Percentiles rank a stretch among this genome's conserved stretches.
phyloP scores from a whole-genome alignment of 1,140 invertebrate genomes.

The Battus philenor region DNA sequence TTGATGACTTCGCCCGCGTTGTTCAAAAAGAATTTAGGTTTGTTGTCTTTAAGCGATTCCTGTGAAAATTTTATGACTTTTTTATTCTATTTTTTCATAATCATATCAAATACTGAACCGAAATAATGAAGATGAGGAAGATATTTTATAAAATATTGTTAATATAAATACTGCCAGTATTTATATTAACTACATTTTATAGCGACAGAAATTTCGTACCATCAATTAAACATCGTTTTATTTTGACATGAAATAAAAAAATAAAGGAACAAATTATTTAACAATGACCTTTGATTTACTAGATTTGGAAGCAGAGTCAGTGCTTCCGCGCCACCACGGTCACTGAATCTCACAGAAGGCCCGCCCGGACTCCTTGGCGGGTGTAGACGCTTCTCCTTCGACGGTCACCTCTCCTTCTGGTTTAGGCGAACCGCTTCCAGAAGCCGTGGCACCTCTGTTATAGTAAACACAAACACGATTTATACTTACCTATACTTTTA shows the following conservation, averaged over 20 bases:
- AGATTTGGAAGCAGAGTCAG: conserved; percentile 71
- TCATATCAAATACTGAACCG: too few species aligned
- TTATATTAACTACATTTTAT: too few species aligned
- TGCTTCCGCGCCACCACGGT: conserved; percentile 72
- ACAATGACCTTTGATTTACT: conserved; percentile 61
- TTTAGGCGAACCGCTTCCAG: conserved; percentile 66
- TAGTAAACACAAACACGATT: too few species aligned
- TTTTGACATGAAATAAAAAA: too few species aligned
- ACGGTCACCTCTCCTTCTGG: conserved; percentile 65
- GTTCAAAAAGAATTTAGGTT: conserved; percentile 66
- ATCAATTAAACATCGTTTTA: too few species aligned
- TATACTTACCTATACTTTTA: too few species aligned
- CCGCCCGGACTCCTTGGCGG: conserved; percentile 64
- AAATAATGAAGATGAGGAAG: too few species aligned
- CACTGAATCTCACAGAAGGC: conserved; percentile 66
- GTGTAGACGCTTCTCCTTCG: conserved; percentile 56
- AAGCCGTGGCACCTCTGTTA: conserved; percentile 47
- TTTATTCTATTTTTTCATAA: conserved; percentile 7
- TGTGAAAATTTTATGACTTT: conserved; percentile 22
- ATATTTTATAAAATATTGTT: too few species aligned
- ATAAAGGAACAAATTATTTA: too few species aligned
- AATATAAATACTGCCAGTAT: too few species aligned
- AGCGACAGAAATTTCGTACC: too few species aligned
- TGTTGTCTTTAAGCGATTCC: conserved; percentile 65
- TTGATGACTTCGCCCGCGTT: conserved; percentile 68